Evolutionary conservation across 35 echinoderm and acorn worm genomes (phyloP).

Genomic region (Amphiura filiformis): DNA sequence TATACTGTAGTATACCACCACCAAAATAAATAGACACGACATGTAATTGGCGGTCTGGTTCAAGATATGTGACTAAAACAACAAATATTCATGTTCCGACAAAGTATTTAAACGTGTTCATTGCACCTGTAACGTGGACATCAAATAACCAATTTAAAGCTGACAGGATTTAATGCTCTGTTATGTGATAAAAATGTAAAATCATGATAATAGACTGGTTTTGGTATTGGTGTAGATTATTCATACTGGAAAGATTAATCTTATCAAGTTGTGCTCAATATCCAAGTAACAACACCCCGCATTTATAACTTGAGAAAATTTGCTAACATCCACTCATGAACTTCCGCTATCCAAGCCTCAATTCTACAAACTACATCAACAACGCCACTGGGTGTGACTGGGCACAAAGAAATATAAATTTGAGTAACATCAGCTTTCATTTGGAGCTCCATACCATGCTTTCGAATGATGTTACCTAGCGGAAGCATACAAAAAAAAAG

Average conservation of each 20-base stretch:
- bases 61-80: too few relatives aligned
- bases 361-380: background rate
- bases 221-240: too few relatives aligned
- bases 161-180: too few relatives aligned
- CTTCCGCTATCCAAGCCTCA: background rate
- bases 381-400: background rate
- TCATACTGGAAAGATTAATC: background rate
- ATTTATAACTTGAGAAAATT: background rate
- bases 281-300: background rate
- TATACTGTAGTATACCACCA: too few relatives aligned
- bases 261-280: background rate
- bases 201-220: too few relatives aligned
- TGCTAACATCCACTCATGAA: background rate
- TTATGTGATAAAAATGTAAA: too few relatives aligned
- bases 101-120: too few relatives aligned
- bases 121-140: too few relatives aligned
- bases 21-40: too few relatives aligned
- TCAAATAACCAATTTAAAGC: too few relatives aligned
- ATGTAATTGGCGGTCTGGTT: too few relatives aligned
- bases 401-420: background rate
- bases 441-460: background rate
- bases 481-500: background rate
- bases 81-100: too few relatives aligned
- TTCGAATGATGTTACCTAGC: background rate
- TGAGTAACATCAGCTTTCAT: background rate